A percentile compares a stretch with the other conserved stretches of the same genome.
Evolutionary conservation across 2,113 vertebrate species (phyloP).

Genomic region (Gambusia affinis): DNA sequence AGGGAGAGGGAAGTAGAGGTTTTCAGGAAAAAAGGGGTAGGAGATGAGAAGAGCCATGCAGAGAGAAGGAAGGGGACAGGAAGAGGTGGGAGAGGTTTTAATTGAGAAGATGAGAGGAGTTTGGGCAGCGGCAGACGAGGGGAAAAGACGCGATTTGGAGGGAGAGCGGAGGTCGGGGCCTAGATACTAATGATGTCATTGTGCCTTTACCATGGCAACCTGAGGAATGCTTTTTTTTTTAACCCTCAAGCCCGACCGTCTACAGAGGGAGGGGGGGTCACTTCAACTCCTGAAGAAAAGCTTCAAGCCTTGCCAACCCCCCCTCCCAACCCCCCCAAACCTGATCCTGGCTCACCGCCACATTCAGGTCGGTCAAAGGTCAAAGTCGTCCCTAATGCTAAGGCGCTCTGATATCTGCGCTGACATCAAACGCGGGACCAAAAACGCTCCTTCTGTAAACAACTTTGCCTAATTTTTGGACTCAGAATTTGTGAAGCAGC

Average conservation of each 20-base stretch:
- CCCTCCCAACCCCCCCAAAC: not conserved
- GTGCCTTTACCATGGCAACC: constrained; percentile 74
- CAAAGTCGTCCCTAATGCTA: no score
- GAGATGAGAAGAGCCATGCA: constrained; percentile 67
- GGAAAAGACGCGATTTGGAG: constrained; percentile 12
- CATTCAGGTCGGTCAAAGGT: not conserved
- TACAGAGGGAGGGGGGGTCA: constrained; percentile 17
- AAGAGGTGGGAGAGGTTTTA: constrained; percentile 32
- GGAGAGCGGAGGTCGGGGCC: constrained; percentile 52
- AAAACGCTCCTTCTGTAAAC: not conserved
- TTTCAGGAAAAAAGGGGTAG: constrained; percentile 65
- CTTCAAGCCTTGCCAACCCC: constrained; percentile 17
- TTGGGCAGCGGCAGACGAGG: constrained; percentile 8
- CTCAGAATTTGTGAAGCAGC: not conserved
- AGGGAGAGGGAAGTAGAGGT: constrained; percentile 65
- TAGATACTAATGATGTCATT: constrained; percentile 70
- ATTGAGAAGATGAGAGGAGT: constrained; percentile 59
- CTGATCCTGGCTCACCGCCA: constrained; percentile 32
- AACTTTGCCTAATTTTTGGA: not conserved
- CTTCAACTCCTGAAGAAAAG: constrained; percentile 36
- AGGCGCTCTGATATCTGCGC: not conserved
- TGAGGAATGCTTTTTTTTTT: constrained; percentile 71
- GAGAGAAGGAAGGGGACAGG: constrained; percentile 21
- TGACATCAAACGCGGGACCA: not conserved
- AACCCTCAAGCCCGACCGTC: constrained; percentile 40